Conservation (phyloP, 2,888 invertebrate genomes). For the Octonoba sinensis region DNA sequence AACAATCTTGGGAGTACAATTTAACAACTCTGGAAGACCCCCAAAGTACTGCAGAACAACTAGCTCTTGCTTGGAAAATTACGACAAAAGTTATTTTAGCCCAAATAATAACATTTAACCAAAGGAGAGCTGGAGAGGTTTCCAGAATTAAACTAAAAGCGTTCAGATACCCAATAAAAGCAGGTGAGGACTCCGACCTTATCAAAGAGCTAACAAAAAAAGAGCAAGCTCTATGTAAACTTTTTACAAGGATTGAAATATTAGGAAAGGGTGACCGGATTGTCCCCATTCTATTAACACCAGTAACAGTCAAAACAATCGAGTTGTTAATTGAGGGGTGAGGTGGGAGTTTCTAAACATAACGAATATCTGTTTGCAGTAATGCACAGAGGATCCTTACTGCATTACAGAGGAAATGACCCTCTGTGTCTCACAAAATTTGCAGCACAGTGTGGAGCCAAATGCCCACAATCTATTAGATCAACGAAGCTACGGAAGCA, state of each 20-base stretch:
- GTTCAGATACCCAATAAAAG: neutral
- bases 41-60: too few species aligned
- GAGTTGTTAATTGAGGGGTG: neutral
- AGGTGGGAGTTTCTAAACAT: neutral
- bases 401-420: neutral
- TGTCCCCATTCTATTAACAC: constrained; percentile 10
- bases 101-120: neutral
- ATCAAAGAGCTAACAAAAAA: too few species aligned
- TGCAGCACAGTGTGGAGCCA: neutral
- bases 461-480: neutral
- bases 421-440: too few species aligned
- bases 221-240: too few species aligned
- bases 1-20: neutral
- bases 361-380: neutral
- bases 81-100: neutral
- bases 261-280: neutral
- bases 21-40: neutral
- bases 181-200: too few species aligned
- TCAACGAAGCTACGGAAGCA: constrained; percentile 6
- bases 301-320: neutral
- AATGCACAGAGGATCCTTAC: neutral
- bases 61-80: too few species aligned
- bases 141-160: neutral
- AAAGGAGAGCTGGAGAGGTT: neutral
- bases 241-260: too few species aligned